Evolutionary conservation across 1,140 invertebrate genomes (phyloP), one percentile per base, ranked within the genome.

Genomic region (Anthonomus grandis): DNA sequence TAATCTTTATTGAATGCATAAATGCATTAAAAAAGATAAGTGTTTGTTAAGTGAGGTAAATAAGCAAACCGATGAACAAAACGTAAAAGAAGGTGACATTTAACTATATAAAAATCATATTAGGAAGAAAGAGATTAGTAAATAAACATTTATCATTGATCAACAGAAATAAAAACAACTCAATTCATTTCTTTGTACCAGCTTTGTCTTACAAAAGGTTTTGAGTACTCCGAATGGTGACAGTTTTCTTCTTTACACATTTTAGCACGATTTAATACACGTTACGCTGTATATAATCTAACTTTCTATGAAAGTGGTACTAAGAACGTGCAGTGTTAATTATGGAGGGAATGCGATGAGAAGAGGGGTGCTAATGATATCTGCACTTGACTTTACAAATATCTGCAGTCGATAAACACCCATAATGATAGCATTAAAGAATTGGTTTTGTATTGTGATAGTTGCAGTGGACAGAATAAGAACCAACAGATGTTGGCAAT

Each of bases 11-110:
- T 47, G 27, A 47, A 47, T 36, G 2, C 37, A 34, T 44, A 21
- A 10, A 21, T 25, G 18, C 13, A 12, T 41, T 25, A 24, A 22
- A 27, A 13, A 42, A 24, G 25, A 54, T 54, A 54, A 22, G 37
- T 54, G 51, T 21, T n/a, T 22, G 15, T 24, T 45, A 18, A 25
- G 51, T 19, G 51, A 45, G 45, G 23, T 23, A 23, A 54, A 31
- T 31, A 31, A 31, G 27, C 27, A 31, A 31, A n/a, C 27, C 27
- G 27, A 31, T 31, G n/a, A 31, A 31, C 6, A 31, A 31, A 31
- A 31, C 27, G 6, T 31, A 31, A 31, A 31, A 31, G n/a, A n/a
- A n/a, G 27, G 6, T 31, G 27, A 31, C 27, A 31, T 31, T 31
- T 6, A 31, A 31, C 27, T 6, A 31, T 31, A 31, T 31, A n/a